phyloP scores from a whole-genome alignment of 2,888 invertebrate genomes.

The Gymnoscelis rufifasciata region DNA sequence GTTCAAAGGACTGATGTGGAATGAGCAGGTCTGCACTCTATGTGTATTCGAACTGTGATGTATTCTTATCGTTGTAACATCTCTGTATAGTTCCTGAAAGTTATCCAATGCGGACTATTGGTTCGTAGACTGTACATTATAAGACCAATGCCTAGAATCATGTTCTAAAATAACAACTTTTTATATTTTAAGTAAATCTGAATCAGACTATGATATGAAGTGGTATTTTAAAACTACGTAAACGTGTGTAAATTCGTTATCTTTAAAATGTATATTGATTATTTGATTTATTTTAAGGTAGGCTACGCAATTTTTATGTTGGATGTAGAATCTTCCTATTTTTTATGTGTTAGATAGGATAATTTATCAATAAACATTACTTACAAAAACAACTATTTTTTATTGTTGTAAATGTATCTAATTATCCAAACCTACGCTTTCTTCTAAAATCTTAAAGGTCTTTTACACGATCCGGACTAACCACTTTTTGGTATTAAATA shows the following conservation, averaged over 20 bases:
- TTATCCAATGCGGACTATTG: not conserved
- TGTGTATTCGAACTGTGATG: constrained; percentile 7
- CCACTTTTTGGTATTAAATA: no score
- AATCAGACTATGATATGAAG: no score
- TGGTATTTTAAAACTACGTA: no score
- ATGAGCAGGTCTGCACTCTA: not conserved
- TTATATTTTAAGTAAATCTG: no score
- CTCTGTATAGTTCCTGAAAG: not conserved
- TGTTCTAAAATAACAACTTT: no score
- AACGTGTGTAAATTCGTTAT: no score
- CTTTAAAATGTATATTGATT: no score
- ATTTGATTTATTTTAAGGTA: not conserved
- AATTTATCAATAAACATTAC: constrained; percentile 23
- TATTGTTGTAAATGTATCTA: not conserved
- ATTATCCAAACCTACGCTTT: no score
- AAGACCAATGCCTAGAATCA: constrained; percentile 2
- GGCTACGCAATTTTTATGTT: constrained; percentile 11
- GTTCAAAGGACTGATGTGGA: constrained; percentile 3
- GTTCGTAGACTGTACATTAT: not conserved
- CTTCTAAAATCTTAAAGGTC: no score
- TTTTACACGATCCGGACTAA: no score
- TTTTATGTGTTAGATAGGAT: constrained; percentile 15
- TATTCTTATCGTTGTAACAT: constrained; percentile 8
- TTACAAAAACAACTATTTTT: not conserved
- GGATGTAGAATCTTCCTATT: constrained; percentile 17